Evolutionary conservation across 2,888 invertebrate species (phyloP), one percentile per base, ranked within the genome.

Genomic region (Herminia tarsipennalis): DNA sequence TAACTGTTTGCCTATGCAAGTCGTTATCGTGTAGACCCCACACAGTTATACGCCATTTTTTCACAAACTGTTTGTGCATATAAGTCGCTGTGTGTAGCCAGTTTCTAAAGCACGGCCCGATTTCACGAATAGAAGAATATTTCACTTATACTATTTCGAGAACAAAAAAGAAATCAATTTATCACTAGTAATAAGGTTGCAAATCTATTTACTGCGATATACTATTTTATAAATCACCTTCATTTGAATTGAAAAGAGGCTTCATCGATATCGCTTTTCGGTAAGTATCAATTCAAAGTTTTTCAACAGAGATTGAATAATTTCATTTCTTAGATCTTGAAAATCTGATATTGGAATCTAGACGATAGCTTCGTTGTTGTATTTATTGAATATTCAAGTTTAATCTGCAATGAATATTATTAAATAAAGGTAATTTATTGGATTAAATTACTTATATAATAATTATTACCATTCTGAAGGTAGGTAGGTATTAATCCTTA

Each of bases 231-330:
- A 44, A 54, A 56, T 51, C 33, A 36, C 40, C 38, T 44, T 56
- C 24, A 50, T 59, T 62, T 46, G 44, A 66, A 64, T 55, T 51
- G 28, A 46, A 53, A 58, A 64, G 37, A 47, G 43, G 37, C 53
- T 37, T 43, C 44, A 51, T 20, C 34, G 48, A 32, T 42, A 51
- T 20, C 34, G 48, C 34, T 42, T 42, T 40, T 47, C 51, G 45
- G 37, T 39, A 40, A 62, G 39, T 42, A 56, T 43, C 35, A 45
- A 58, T 57, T 39, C 46, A 60, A 69, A 62, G 50, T 67, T 62
- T 61, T 57, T 61, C 45, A 49, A 51, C 41, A 49, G 41, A 56
- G 47, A 70, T 67, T 66, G 62, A 66, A 66, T 63, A 63, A 68
- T 69, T 58, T 65, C 55, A 69, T 71, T 63, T 63, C 58, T 42